These are phyloP conservation scores for Ypsolopha sequella DNA, from an alignment of 2,888 invertebrate species.

Conservation along the genomic window DNA sequence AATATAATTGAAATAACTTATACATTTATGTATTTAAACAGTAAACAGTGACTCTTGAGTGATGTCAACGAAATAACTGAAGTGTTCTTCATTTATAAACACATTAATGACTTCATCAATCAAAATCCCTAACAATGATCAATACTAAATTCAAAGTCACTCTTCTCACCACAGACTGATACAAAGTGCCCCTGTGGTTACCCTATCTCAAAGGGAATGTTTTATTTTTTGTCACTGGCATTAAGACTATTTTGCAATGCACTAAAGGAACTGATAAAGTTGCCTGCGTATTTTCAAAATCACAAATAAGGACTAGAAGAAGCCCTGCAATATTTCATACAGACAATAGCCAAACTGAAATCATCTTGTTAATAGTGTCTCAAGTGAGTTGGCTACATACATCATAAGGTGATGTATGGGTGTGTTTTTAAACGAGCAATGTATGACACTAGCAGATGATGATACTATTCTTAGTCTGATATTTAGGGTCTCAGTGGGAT, in stretches of 20 bases:
- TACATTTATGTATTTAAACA: too few species aligned
- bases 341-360: slow-evolving; percentile 34
- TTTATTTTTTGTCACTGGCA: too few species aligned
- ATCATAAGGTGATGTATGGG: slow-evolving; percentile 31
- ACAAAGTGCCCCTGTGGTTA: slow-evolving; percentile 3
- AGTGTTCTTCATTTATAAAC: neutral
- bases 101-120: neutral
- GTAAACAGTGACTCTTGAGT: too few species aligned
- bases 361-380: slow-evolving; percentile 39
- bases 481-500: neutral
- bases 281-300: slow-evolving; percentile 1
- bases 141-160: too few species aligned
- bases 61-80: neutral
- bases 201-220: neutral
- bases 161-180: too few species aligned
- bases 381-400: slow-evolving; percentile 29
- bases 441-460: slow-evolving; percentile 32
- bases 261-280: too few species aligned
- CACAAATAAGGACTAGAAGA: slow-evolving; percentile 10
- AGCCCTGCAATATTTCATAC: slow-evolving; percentile 35
- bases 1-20: too few species aligned
- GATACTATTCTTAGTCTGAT: slow-evolving; percentile 5
- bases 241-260: too few species aligned
- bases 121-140: neutral
- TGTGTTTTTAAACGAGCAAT: slow-evolving; percentile 34